phyloP scores from a whole-genome alignment of 1,140 invertebrate species.

The fruit fly (Drosophila melanogaster) region Release_6_plus_ISO1_MT NT_037436.4:1873501-1874000 shows the following conservation, averaged over 20 bases:
- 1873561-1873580: conserved; percentile 99
- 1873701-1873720: conserved; percentile 98
- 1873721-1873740: conserved; percentile 98
- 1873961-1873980: conserved; percentile 98
- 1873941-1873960: conserved; percentile 98
- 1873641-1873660: conserved; percentile 99
- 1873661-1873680: conserved; percentile 99
- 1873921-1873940: conserved; percentile 98
- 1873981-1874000: conserved; percentile 87
- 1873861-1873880: conserved; percentile 99
- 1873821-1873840: conserved; percentile 99
- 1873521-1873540: conserved; percentile 99
- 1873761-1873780: conserved; percentile 99
- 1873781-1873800: conserved; percentile 99
- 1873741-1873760: conserved; percentile 98
- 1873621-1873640: conserved; percentile 99
- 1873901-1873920: conserved; percentile 98
- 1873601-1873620: conserved; percentile 99
- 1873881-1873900: conserved; percentile 99
- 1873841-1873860: conserved; percentile 98
- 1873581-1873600: conserved; percentile 99
- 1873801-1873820: conserved; percentile 98
- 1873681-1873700: conserved; percentile 99
- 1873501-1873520: conserved; percentile 99
- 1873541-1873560: conserved; percentile 99